Base-by-base conservation (phyloP, 1,140 invertebrate species). In the Heliconius eleuchia region DNA sequence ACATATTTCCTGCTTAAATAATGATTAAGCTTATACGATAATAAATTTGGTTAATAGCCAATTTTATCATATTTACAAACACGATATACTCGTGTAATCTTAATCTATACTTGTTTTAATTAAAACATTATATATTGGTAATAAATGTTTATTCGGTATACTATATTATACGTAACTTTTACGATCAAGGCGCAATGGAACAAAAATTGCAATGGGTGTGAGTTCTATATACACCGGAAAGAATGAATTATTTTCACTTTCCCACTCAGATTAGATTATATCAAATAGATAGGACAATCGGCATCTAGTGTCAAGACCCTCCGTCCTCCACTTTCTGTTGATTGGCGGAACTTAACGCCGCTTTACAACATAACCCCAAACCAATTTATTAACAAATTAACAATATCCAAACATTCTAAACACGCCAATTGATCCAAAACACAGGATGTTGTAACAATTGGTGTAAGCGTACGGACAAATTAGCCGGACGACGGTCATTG, bases 391-490 rank as follows among this genome's bases (percentile, higher is more conserved):
- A 23, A 57, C 55, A 57, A 57, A 57, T 57, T 23, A 57, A 57
- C 55, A 57, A 57, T 57, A 57, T 57, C 55, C 55, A 66, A 66
- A 66, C 27, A 66, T 5, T 30, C 60, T 66, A 13, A 66, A 30
- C 27, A 73, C 77, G 73, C 85, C 85, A 57, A 57, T 76, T 88
- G 82, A 77, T 74, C 83, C 79, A 79, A 73, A 73, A 60, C 71
- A 90, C 91, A 94, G 92, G 92, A 94, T 92, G 87, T 86, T 87
- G 84, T 76, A 84, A 90, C 91, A 94, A 94, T 92, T 92, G 91
- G 82, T 85, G 87, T 86, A 86, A 27, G 90, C 87, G 60, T 66
- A 66, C 27, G 60, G 88, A 86, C 90, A 88, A 92, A 91, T 92
- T 91, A 91, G 86, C 83, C 89, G 90, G 88, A 91, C 88, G 90